A percentile compares a stretch with the other conserved stretches of the same genome.
Conservation (phyloP, 2,888 invertebrate species). For the Ceraclea dissimilis region DNA sequence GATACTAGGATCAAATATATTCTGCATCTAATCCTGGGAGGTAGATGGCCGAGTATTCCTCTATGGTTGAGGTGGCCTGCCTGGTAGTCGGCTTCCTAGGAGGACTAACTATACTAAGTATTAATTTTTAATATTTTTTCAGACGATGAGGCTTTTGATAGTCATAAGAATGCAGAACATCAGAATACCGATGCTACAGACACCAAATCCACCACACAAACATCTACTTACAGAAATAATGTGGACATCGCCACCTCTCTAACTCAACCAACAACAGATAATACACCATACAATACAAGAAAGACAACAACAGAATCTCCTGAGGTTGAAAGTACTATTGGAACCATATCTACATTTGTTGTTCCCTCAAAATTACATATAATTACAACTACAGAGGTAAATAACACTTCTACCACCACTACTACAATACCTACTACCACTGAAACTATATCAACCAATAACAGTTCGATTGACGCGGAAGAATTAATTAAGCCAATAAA, state of each 20-base stretch:
- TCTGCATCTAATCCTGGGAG: no score
- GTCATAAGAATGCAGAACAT: neutral
- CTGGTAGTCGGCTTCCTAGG: no score
- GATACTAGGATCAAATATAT: no score
- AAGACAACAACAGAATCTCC: conserved; percentile 3
- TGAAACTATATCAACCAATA: neutral
- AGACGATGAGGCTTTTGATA: conserved; percentile 2
- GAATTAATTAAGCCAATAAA: neutral
- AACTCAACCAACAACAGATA: neutral
- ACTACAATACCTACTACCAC: conserved; percentile 22
- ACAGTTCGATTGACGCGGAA: neutral
- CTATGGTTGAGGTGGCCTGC: no score
- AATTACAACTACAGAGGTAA: conserved; percentile 12
- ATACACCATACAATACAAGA: conserved; percentile 12
- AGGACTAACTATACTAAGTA: no score
- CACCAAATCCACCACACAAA: neutral
- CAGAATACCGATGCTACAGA: neutral
- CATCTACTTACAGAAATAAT: neutral
- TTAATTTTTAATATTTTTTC: neutral
- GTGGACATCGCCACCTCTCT: neutral
- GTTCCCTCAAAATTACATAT: conserved; percentile 9
- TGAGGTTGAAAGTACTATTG: neutral
- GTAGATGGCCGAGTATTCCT: no score
- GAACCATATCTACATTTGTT: conserved; percentile 8
- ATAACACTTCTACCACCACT: conserved; percentile 1